These are phyloP conservation scores for Numenius arquata DNA, from an alignment of 2,113 vertebrate species.

Conservation along the genomic window DNA sequence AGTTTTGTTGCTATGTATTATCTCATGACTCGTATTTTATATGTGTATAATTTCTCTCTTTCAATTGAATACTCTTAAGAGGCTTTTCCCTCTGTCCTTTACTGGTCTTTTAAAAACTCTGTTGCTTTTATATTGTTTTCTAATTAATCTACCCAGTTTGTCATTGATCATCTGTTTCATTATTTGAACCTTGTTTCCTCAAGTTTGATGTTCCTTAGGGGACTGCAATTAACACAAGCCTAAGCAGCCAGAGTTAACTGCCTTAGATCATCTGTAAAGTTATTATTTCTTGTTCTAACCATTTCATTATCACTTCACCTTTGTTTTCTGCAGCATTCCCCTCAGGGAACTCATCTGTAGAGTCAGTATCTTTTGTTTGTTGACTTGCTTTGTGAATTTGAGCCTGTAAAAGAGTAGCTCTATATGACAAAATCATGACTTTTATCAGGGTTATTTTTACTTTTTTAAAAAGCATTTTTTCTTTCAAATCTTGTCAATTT, in stretches of 20 bases:
- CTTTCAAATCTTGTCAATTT: background rate
- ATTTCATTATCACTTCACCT: background rate
- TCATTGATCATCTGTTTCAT: background rate
- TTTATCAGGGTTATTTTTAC: background rate
- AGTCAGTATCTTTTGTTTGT: background rate
- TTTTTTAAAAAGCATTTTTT: background rate
- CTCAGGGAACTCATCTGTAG: background rate
- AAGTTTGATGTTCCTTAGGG: background rate
- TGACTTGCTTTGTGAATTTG: background rate
- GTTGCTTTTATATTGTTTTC: background rate
- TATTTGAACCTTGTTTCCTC: background rate
- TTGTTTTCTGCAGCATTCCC: background rate
- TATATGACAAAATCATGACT: background rate
- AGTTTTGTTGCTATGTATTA: background rate
- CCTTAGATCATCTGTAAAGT: background rate
- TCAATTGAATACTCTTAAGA: background rate
- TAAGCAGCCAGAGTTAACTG: background rate
- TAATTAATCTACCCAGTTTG: background rate
- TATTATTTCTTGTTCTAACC: background rate
- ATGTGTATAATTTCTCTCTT: background rate
- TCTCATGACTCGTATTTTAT: background rate
- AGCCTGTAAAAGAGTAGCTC: background rate
- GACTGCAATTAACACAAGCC: background rate
- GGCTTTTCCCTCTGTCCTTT: background rate
- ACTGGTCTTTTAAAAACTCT: background rate